These are phyloP conservation scores for Marisa cornuarietis DNA, from an alignment of 1,140 invertebrate species.

Conservation along the genomic window DNA sequence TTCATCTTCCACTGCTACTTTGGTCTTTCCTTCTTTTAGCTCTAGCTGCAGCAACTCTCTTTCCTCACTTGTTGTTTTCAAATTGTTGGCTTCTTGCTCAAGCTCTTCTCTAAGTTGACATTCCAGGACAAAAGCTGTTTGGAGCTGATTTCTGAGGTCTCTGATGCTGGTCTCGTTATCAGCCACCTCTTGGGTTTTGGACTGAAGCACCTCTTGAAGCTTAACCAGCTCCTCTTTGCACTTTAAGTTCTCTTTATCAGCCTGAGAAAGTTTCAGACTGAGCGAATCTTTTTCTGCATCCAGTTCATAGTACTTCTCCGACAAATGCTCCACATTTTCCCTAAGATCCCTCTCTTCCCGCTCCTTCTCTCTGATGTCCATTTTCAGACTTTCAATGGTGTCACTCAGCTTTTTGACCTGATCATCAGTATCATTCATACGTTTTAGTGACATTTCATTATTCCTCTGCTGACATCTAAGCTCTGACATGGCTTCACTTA, in stretches of 20 bases:
- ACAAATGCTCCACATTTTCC: constrained; percentile 25
- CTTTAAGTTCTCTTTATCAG: constrained; percentile 12
- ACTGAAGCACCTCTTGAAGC: constrained; percentile 12
- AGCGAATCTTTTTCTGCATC: constrained; percentile 19
- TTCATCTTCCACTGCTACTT: not conserved
- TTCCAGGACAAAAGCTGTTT: not conserved
- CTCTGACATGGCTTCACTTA: constrained; percentile 5
- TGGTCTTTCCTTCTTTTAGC: constrained; percentile 1
- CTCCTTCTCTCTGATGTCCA: not conserved
- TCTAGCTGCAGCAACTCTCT: constrained; percentile 14
- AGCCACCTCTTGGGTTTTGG: constrained; percentile 11
- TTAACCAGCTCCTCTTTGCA: not conserved
- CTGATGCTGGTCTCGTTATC: not conserved
- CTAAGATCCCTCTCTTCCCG: constrained; percentile 16
- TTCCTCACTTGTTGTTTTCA: constrained; percentile 16
- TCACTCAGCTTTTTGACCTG: constrained; percentile 5
- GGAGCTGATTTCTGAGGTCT: constrained; percentile 21
- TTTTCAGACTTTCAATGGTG: constrained; percentile 5
- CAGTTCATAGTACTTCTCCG: not conserved
- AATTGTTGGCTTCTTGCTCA: constrained; percentile 12
- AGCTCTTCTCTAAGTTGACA: constrained; percentile 13
- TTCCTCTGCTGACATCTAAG: constrained; percentile 1
- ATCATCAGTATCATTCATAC: constrained; percentile 3
- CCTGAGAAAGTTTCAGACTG: constrained; percentile 24
- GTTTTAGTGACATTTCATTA: not conserved